Conservation (phyloP, 2,113 vertebrate species). For the Hiodon alosoides region DNA sequence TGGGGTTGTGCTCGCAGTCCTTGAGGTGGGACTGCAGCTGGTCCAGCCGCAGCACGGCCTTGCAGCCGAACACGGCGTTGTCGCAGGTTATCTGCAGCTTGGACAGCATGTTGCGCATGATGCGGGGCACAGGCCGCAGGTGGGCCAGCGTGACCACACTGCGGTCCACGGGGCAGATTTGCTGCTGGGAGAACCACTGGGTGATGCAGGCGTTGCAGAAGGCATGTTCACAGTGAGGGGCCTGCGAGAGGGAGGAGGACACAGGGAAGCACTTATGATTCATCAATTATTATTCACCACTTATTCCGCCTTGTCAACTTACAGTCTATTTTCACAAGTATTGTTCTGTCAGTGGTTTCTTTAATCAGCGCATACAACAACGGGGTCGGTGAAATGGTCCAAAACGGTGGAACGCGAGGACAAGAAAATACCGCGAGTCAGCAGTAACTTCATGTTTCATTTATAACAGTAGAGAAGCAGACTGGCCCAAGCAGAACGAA, state of each 20-base stretch:
- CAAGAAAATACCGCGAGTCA: neutral
- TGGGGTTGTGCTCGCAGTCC: conserved; percentile 97
- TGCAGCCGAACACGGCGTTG: conserved; percentile 90
- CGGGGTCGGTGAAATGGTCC: neutral
- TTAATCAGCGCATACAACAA: too few relatives aligned
- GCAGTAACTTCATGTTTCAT: neutral
- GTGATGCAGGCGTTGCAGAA: conserved; percentile 99
- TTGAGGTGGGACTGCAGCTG: conserved; percentile 94
- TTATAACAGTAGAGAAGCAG: neutral
- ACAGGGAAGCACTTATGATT: neutral
- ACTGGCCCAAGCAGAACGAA: neutral
- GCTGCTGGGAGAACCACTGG: conserved; percentile 98
- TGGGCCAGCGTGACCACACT: conserved; percentile 95
- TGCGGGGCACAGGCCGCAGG: conserved; percentile 91
- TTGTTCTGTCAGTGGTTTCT: too few relatives aligned
- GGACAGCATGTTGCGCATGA: conserved; percentile 99
- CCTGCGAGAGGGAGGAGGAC: conserved; percentile 55
- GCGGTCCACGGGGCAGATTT: conserved; percentile 96
- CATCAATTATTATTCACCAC: too few relatives aligned
- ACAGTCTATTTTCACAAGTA: too few relatives aligned
- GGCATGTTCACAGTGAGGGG: conserved; percentile 96
- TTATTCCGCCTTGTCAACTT: too few relatives aligned
- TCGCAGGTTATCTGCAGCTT: conserved; percentile 96
- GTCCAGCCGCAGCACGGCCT: conserved; percentile 84
- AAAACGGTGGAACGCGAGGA: neutral